Evolutionary conservation across 2,888 invertebrate species (phyloP), one percentile per base, ranked within the genome.

Genomic region (Lasioglossum vierecki): DNA sequence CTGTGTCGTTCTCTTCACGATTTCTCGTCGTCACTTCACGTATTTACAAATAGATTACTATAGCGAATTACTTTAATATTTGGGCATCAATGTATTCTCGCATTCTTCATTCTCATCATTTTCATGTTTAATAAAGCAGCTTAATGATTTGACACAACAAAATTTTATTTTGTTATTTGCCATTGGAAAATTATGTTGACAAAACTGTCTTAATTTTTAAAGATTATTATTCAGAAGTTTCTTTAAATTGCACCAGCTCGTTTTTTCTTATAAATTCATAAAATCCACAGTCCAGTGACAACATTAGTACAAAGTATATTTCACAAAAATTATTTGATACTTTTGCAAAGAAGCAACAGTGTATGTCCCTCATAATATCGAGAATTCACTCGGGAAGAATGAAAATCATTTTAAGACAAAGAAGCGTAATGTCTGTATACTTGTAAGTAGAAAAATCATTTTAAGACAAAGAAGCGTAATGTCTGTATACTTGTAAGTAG

Each of bases 31-130:
- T 53, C 63, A 30, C 46, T 53, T 53, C n/a, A 44, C 44, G 26
- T 84, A 86, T 86, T 84, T 77, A 86, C 78, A 86, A 46, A 82
- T 74, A 39, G 30, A 57, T 15, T 79, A 4, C 18, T 18, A 66
- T 44, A 15, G 72, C 15, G 72, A 72, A 46, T 30, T 30, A 72
- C 72, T 72, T 72, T 72, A 72, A 72, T 46, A 46, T 72, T 46
- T 26, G 44, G 4, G 44, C 68, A 39, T 26, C 26, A 11, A n/a
- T 57, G n/a, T 57, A 11, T 57, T n/a, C 57, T n/a, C 4, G 11
- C n/a, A 11, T 9, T n/a, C 53, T 53, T 22, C 53, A 53, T n/a
- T 53, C 22, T 53, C 8, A 53, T 53, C 8, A n/a, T 57, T n/a
- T 57, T n/a, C n/a, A n/a, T n/a, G 9, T 57, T 57, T 11, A 11